Evolutionary conservation across 2,888 invertebrate genomes (phyloP).

Genomic region (Mellilla xanthometata): DNA sequence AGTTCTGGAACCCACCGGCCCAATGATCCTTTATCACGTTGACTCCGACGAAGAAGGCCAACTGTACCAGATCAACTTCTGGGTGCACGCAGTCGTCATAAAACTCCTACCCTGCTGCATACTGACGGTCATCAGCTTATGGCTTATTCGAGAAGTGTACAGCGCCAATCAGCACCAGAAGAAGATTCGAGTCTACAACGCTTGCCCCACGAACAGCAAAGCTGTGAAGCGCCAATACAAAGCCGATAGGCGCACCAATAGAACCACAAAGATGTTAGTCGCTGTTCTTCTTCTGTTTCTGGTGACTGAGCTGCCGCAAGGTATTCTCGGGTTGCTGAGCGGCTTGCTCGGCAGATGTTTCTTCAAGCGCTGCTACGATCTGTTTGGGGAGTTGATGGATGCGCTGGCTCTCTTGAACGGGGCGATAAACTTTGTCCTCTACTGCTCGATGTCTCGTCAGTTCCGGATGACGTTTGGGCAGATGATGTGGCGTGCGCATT

Average conservation of each 20-base stretch:
- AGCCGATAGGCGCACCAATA: constrained; percentile 81
- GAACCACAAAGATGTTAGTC: constrained; percentile 94
- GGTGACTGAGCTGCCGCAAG: constrained; percentile 94
- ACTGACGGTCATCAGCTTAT: constrained; percentile 87
- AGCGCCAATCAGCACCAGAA: constrained; percentile 87
- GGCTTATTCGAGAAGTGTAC: constrained; percentile 88
- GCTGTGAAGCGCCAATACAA: constrained; percentile 65
- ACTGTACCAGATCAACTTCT: constrained; percentile 88
- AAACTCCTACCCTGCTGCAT: constrained; percentile 91
- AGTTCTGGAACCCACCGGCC: constrained; percentile 75
- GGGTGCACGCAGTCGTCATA: constrained; percentile 91
- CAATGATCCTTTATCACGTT: constrained; percentile 72
- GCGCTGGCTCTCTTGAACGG: constrained; percentile 95
- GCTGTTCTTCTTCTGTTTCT: constrained; percentile 94
- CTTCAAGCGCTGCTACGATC: constrained; percentile 90
- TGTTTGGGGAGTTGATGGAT: constrained; percentile 94
- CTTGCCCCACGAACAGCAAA: constrained; percentile 66
- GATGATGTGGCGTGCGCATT: constrained; percentile 71
- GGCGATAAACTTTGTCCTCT: constrained; percentile 96
- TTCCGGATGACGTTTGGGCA: constrained; percentile 86
- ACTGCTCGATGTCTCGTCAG: constrained; percentile 97
- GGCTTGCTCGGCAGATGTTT: constrained; percentile 85
- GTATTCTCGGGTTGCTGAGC: constrained; percentile 78
- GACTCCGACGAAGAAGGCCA: constrained; percentile 83
- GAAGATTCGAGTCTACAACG: constrained; percentile 75